Base-by-base conservation (phyloP, 2,113 vertebrate species). In the Ranitomeya imitator region DNA sequence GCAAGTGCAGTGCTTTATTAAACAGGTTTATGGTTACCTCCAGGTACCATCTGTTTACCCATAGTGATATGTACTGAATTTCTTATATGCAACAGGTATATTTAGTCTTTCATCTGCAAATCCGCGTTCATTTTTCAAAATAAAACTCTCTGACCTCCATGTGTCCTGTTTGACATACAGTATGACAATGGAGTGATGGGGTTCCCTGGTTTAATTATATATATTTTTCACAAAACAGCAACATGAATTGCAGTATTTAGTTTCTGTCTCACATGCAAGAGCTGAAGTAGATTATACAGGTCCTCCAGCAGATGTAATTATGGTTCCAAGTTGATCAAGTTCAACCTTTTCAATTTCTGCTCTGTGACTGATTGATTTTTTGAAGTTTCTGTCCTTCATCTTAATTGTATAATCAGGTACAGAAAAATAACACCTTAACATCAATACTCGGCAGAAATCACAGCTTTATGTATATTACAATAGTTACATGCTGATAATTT, bases 291-390 rank as follows among this genome's bases (percentile, higher is more conserved):
- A 85, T 71, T 71, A 73, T 54, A 52, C 15, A 23, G 65, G 65
- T 26, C 83, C 19, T 31, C 21, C 21, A 73, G 63, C 83, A 85
- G 19, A 55, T 85, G 83, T 85, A 85, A 85, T 85, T 85, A 85
- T 73, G 13, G 21, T 51, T 71, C 26, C 65, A 54, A 85, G 83
- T 85, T 71, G 83, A 85, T 85, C 83, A 85, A 85, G 83, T 85
- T 85, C 83, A 65, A 85, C 83, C 63, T 85, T 73, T 85, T 85
- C 51, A 85, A 52, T 16, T 85, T 23, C 31, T 73, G 19, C 65
- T 71, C 65, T 85, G 83, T 85, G 83, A 85, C 83, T 55, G 65
- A 85, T 73, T 85, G 83, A 85, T 85, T 85, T 85, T 71, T 67
- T 85, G 65, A 73, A 71, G 45, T 73, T 85, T 51, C 37, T 65